These are phyloP conservation scores for Eulacestoma nigropectus DNA, from an alignment of 2,113 vertebrate species.

Conservation along the genomic window DNA sequence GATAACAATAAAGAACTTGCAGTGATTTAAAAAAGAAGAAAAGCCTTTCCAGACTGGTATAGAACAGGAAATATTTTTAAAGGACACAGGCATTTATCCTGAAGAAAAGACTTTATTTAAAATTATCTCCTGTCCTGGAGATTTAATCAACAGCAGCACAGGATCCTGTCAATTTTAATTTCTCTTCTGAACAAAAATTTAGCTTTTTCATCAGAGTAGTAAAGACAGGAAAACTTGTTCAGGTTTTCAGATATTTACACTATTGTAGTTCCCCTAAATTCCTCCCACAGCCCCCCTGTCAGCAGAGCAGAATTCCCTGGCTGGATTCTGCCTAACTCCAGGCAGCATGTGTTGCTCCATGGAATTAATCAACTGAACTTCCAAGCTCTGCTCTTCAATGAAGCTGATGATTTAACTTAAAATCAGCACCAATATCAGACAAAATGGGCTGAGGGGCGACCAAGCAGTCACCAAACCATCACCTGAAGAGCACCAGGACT, in stretches of 20 bases:
- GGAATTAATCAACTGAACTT: not conserved
- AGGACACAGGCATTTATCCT: not conserved
- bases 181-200: not conserved
- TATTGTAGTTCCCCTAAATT: not conserved
- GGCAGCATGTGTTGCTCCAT: not conserved
- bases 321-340: not conserved
- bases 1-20: not conserved
- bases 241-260: not conserved
- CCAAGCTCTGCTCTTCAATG: not conserved
- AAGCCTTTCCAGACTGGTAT: not conserved
- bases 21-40: not conserved
- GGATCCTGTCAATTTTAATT: not conserved
- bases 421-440: not conserved
- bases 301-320: not conserved
- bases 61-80: not conserved
- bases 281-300: not conserved
- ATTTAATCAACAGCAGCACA: not conserved
- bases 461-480: not conserved
- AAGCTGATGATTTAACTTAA: not conserved
- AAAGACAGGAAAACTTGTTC: not conserved
- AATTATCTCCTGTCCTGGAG: not conserved
- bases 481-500: not conserved
- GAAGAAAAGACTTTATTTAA: not conserved
- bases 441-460: not conserved
- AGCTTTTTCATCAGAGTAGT: not conserved